phyloP scores from a whole-genome alignment of 37 sponge, comb jelly and placozoan genomes.

The Hormiphora californensis region DNA sequence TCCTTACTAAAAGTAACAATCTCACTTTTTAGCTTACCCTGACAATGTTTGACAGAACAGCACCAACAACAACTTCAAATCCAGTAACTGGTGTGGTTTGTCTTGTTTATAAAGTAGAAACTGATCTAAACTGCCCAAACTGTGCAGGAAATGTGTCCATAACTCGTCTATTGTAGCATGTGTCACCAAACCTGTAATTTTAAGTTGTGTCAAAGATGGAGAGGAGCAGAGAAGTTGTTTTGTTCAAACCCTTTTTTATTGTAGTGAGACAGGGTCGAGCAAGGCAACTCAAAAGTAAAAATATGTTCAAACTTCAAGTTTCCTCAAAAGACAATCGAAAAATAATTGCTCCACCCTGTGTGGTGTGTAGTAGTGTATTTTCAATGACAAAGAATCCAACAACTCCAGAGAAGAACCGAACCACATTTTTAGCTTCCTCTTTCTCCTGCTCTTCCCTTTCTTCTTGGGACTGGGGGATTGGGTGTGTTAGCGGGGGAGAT shows the following conservation, averaged over 20 bases:
- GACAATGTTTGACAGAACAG: conserved; percentile 47
- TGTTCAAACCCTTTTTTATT: too few species aligned
- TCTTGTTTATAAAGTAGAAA: background rate
- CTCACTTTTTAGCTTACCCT: background rate
- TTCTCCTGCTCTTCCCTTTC: too few species aligned
- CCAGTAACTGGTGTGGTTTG: conserved; percentile 12
- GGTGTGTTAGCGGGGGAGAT: too few species aligned
- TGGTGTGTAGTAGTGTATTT: conserved; percentile 86
- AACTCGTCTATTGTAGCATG: conserved; percentile 12
- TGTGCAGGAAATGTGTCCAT: background rate
- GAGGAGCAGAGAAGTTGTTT: too few species aligned
- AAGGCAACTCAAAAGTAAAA: too few species aligned
- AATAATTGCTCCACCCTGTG: too few species aligned
- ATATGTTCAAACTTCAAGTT: too few species aligned
- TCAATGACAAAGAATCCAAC: conserved; percentile 96
- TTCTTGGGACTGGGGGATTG: too few species aligned
- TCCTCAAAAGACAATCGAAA: too few species aligned
- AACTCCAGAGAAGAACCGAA: conserved; percentile 24
- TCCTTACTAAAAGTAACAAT: background rate
- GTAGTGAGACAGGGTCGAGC: too few species aligned
- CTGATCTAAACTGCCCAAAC: conserved; percentile 30
- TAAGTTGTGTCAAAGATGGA: background rate
- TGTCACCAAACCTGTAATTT: background rate
- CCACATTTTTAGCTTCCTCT: too few species aligned
- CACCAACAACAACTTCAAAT: background rate